Evolutionary conservation across 2,113 vertebrate species (phyloP).

Genomic region (Mesembrinibis cayennensis): DNA sequence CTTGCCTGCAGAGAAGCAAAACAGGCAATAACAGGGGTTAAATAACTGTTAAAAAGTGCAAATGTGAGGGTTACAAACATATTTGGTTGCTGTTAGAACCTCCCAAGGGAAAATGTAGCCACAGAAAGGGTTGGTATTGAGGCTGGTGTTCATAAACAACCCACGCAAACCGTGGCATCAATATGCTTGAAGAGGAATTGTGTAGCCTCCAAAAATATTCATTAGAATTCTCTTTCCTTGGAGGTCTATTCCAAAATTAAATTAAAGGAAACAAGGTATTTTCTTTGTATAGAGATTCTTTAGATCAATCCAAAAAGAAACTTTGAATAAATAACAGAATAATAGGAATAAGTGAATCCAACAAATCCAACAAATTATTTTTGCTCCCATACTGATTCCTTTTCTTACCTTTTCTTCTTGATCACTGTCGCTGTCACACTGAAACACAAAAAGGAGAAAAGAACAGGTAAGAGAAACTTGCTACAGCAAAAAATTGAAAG

Average conservation of each 20-base stretch:
- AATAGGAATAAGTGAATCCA: background rate
- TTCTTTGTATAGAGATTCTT: background rate
- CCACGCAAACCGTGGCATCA: background rate
- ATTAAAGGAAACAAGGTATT: background rate
- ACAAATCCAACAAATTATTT: background rate
- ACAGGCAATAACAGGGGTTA: background rate
- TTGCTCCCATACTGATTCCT: background rate
- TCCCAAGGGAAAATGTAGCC: background rate
- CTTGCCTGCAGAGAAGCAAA: background rate
- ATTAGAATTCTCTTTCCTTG: background rate
- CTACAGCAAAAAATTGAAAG: background rate
- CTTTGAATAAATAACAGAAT: background rate
- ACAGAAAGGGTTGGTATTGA: background rate
- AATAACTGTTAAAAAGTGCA: background rate
- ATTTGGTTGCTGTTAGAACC: background rate
- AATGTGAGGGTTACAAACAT: background rate
- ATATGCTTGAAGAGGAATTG: background rate
- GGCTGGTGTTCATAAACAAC: background rate
- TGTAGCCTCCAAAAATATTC: background rate
- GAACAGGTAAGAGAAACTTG: constrained; percentile 11
- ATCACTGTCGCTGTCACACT: constrained; percentile 96
- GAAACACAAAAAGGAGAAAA: constrained; percentile 59
- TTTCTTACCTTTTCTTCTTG: constrained; percentile 94
- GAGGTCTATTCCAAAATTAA: constrained; percentile 1
- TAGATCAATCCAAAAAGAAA: background rate